Conservation (phyloP, 2,888 invertebrate species). For the Acronicta aceris region DNA sequence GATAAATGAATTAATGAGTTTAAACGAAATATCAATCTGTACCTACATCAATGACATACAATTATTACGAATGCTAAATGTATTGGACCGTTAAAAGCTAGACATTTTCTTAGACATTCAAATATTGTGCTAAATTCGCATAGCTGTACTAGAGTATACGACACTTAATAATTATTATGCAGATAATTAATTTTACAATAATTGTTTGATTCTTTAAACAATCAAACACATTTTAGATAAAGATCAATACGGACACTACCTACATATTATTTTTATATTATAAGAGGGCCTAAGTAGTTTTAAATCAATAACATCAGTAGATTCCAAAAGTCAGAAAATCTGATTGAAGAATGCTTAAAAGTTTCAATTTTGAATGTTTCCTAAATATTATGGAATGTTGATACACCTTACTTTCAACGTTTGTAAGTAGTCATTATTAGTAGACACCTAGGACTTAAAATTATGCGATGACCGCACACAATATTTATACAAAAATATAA, state of each 20-base stretch:
- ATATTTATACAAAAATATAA: constrained; percentile 87
- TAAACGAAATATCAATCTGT: constrained; percentile 47
- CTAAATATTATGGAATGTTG: constrained; percentile 62
- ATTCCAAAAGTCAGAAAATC: constrained; percentile 47
- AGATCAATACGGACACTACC: constrained; percentile 26
- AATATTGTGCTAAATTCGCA: constrained; percentile 43
- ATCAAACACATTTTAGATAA: constrained; percentile 13
- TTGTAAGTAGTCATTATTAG: constrained; percentile 33
- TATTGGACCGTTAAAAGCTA: constrained; percentile 71
- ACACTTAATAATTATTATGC: constrained; percentile 41
- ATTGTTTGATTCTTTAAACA: constrained; percentile 26
- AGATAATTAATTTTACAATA: constrained; percentile 49
- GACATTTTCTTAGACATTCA: constrained; percentile 47
- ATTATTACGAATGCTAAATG: constrained; percentile 50
- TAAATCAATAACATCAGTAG: constrained; percentile 33
- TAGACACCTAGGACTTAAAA: constrained; percentile 65
- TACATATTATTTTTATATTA: constrained; percentile 17
- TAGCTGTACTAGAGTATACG: constrained; percentile 36
- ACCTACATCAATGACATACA: constrained; percentile 55
- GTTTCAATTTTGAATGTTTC: constrained; percentile 31
- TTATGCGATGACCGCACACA: constrained; percentile 76
- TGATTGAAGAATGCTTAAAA: constrained; percentile 20
- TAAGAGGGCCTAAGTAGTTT: constrained; percentile 17
- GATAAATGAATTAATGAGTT: constrained; percentile 56
- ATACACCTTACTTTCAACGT: constrained; percentile 50